A percentile compares a stretch with the other conserved stretches of the same genome.
phyloP scores from a whole-genome alignment of 2,113 vertebrate genomes.

The Capricornis sumatraensis region DNA sequence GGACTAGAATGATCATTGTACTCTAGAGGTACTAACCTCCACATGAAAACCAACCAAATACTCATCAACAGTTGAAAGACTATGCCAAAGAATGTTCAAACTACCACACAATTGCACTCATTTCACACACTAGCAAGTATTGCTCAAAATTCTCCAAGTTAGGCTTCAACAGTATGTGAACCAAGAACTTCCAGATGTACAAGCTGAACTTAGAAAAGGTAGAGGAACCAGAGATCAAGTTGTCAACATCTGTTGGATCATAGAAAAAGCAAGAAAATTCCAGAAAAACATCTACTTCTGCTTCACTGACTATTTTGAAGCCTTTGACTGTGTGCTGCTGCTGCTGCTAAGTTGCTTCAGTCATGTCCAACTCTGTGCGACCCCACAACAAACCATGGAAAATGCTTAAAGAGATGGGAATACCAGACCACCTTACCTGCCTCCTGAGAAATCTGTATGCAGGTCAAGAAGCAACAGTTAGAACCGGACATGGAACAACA shows the following conservation, averaged over 20 bases:
- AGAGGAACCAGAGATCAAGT: background rate
- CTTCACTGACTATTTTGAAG: background rate
- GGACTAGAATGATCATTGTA: background rate
- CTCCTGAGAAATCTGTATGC: background rate
- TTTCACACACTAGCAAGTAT: background rate
- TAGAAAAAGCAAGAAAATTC: background rate
- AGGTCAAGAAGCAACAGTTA: background rate
- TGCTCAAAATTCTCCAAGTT: background rate
- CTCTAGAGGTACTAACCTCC: background rate
- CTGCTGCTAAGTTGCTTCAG: too few species aligned
- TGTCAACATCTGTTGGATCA: background rate
- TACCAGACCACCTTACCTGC: background rate
- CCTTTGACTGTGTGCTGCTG: background rate
- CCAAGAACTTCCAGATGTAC: background rate
- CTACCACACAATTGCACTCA: background rate
- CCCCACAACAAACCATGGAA: background rate
- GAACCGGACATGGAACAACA: background rate
- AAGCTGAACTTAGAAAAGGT: background rate
- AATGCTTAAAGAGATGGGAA: background rate
- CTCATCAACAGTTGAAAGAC: background rate
- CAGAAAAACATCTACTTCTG: background rate
- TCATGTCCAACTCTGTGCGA: too few species aligned
- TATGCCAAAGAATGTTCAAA: background rate
- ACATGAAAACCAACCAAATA: background rate
- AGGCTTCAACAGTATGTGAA: background rate